Conservation (phyloP, 1,140 invertebrate genomes). For the Zelostemma sp. region DNA sequence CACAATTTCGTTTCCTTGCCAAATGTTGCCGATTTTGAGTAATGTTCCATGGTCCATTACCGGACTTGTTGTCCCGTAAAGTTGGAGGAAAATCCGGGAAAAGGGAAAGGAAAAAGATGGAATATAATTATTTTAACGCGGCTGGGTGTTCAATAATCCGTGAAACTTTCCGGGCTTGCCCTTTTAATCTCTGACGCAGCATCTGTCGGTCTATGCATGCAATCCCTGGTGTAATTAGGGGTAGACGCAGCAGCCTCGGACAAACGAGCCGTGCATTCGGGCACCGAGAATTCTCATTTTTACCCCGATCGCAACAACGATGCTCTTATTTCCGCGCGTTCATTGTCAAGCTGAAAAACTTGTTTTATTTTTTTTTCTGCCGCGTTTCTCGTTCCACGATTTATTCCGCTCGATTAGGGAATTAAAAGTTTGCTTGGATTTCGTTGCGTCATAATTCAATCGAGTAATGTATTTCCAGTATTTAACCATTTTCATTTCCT, state of each 20-base stretch:
- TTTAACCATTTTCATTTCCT: too few relatives aligned
- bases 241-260: conserved; percentile 20
- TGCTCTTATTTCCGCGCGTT: conserved; percentile 1
- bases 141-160: conserved; percentile 34
- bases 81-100: neutral
- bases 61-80: neutral
- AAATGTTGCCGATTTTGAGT: too few relatives aligned
- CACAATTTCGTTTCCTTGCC: too few relatives aligned
- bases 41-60: too few relatives aligned
- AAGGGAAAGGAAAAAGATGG: conserved; percentile 11
- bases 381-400: too few relatives aligned
- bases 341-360: neutral
- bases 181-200: conserved; percentile 36
- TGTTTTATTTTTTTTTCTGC: too few relatives aligned
- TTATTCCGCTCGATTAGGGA: too few relatives aligned
- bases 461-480: too few relatives aligned
- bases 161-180: conserved; percentile 23
- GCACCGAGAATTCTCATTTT: conserved; percentile 9
- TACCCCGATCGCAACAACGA: neutral
- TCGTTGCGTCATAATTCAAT: too few relatives aligned
- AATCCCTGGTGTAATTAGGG: conserved; percentile 38
- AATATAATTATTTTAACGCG: conserved; percentile 16
- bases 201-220: conserved; percentile 37
- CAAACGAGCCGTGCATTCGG: conserved; percentile 12
- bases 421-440: too few relatives aligned